These are phyloP conservation scores for Bombylius major DNA, from an alignment of 2,888 invertebrate genomes.

Conservation along the genomic window DNA sequence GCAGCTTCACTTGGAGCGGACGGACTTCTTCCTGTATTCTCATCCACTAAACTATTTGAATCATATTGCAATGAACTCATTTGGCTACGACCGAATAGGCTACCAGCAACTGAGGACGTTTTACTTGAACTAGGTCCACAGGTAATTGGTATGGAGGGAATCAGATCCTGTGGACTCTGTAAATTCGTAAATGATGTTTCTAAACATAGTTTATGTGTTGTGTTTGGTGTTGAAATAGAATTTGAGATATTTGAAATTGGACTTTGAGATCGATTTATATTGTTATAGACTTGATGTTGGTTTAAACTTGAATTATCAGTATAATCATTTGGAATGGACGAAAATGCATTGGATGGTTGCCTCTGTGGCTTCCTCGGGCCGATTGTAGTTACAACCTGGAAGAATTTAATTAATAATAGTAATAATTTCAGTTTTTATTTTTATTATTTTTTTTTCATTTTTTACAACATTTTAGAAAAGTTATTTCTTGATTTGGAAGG, in stretches of 20 bases:
- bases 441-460: no score
- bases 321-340: conserved; percentile 32
- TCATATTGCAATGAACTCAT: conserved; percentile 36
- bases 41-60: conserved; percentile 35
- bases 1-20: conserved; percentile 31
- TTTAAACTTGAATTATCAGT: conserved; percentile 20
- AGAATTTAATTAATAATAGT: no score
- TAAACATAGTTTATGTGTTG: conserved; percentile 47
- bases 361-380: conserved; percentile 70
- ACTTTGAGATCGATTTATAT: conserved; percentile 36
- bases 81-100: conserved; percentile 33
- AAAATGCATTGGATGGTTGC: conserved; percentile 35
- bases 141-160: conserved; percentile 8
- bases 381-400: conserved; percentile 60
- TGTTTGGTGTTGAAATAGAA: conserved; percentile 37
- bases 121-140: conserved; percentile 26
- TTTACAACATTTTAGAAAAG: no score
- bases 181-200: conserved; percentile 67
- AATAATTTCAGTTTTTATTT: no score
- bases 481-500: no score
- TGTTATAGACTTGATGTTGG: conserved; percentile 17
- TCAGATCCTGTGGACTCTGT: conserved; percentile 39
- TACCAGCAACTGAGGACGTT: conserved; percentile 33
- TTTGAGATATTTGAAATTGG: conserved; percentile 37
- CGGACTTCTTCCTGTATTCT: conserved; percentile 27